Percentiles rank a stretch among this genome's conserved stretches.
Evolutionary conservation across 2,888 invertebrate species (phyloP).

Genomic region (Xestia xanthographa): DNA sequence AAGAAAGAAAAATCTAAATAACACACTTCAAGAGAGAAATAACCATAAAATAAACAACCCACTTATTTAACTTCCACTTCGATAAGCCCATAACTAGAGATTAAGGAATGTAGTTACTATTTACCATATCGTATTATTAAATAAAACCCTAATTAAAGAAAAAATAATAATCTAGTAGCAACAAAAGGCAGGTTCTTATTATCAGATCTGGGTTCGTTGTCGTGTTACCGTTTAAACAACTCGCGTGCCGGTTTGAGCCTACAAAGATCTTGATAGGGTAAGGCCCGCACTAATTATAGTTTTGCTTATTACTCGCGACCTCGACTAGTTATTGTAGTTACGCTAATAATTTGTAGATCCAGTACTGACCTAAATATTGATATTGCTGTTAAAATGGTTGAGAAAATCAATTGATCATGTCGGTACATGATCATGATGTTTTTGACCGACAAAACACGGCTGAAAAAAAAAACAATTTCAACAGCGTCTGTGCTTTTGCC

Average conservation of each 20-base stretch:
- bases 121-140: slow-evolving; percentile 63
- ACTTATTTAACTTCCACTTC: slow-evolving; percentile 44
- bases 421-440: neutral
- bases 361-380: slow-evolving; percentile 54
- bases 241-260: slow-evolving; percentile 82
- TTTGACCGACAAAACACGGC: neutral
- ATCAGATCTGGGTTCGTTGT: slow-evolving; percentile 82
- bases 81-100: slow-evolving; percentile 59
- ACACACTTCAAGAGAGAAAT: slow-evolving; percentile 25
- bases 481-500: neutral
- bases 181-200: slow-evolving; percentile 72
- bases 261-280: slow-evolving; percentile 84
- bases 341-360: slow-evolving; percentile 63
- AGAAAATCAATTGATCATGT: neutral
- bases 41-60: slow-evolving; percentile 37
- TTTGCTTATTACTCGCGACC: slow-evolving; percentile 80
- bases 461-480: neutral
- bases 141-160: slow-evolving; percentile 67
- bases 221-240: slow-evolving; percentile 82
- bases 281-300: slow-evolving; percentile 85
- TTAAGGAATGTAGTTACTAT: slow-evolving; percentile 59
- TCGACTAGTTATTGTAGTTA: slow-evolving; percentile 67
- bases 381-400: slow-evolving; percentile 5
- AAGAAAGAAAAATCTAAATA: slow-evolving; percentile 19
- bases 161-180: slow-evolving; percentile 73